These are phyloP conservation scores for Macrobrachium nipponense DNA, from an alignment of 1,140 invertebrate species.

Conservation along the genomic window DNA sequence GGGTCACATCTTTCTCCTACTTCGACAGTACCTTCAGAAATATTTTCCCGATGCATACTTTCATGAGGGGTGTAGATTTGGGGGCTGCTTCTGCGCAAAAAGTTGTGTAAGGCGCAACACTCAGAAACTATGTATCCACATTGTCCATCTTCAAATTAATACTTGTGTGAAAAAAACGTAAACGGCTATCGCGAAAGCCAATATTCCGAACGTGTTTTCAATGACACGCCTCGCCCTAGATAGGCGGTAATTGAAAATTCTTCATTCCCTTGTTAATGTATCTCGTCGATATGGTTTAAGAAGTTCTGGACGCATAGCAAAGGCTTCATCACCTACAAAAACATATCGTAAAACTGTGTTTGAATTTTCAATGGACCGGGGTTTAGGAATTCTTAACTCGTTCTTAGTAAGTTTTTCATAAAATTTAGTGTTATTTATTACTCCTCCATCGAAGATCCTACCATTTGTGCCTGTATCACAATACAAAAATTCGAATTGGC, in stretches of 20 bases:
- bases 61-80: slow-evolving; percentile 17
- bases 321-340: slow-evolving; percentile 22
- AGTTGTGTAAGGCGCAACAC: slow-evolving; percentile 22
- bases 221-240: neutral
- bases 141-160: slow-evolving; percentile 30
- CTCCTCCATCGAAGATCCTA: slow-evolving; percentile 6
- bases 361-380: neutral
- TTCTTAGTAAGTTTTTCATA: neutral
- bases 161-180: slow-evolving; percentile 1
- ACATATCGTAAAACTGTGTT: neutral
- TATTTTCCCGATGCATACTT: slow-evolving; percentile 15
- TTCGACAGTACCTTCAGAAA: slow-evolving; percentile 21
- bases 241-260: slow-evolving; percentile 2
- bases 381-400: neutral
- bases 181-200: neutral
- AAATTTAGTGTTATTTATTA: slow-evolving; percentile 10
- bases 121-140: slow-evolving; percentile 4
- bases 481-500: slow-evolving; percentile 5
- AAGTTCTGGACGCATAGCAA: neutral
- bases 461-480: too few relatives aligned
- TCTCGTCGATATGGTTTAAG: slow-evolving; percentile 6
- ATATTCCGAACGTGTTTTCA: slow-evolving; percentile 18
- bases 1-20: slow-evolving; percentile 18
- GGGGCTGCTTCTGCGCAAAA: slow-evolving; percentile 1
- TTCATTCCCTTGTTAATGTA: neutral